These are phyloP conservation scores for Geococcyx californianus DNA, from an alignment of 2,113 vertebrate genomes.

Conservation along the genomic window DNA sequence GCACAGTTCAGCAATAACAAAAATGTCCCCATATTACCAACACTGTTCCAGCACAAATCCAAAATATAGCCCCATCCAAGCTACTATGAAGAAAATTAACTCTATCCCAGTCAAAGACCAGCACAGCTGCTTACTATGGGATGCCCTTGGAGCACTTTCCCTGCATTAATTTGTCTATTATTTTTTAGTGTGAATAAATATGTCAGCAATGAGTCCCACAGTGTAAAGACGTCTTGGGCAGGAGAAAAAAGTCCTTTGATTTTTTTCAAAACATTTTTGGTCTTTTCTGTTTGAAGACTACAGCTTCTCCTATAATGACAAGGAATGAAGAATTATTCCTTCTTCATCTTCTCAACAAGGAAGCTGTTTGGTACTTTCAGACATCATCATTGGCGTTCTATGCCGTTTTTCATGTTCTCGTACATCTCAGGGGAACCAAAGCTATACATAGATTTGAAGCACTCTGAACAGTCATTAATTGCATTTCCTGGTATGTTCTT, in stretches of 20 bases:
- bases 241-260: background rate
- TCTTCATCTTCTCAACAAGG: background rate
- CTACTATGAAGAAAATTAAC: too few species aligned
- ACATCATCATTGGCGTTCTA: background rate
- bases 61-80: too few species aligned
- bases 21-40: too few species aligned
- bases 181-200: background rate
- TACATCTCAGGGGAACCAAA: background rate
- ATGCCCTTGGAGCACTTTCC: background rate
- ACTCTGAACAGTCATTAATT: conserved; percentile 22
- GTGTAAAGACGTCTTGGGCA: background rate
- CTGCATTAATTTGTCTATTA: background rate
- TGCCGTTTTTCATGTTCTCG: background rate
- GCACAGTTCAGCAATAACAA: too few species aligned
- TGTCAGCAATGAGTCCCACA: background rate
- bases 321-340: background rate
- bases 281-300: background rate
- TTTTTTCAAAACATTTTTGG: background rate
- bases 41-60: too few species aligned
- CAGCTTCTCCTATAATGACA: background rate
- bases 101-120: too few species aligned
- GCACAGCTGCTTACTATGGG: background rate
- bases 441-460: background rate
- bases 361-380: background rate
- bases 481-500: conserved; percentile 34